phyloP scores from a whole-genome alignment of 1,140 invertebrate genomes.

The Brachionus paranguensis region DNA sequence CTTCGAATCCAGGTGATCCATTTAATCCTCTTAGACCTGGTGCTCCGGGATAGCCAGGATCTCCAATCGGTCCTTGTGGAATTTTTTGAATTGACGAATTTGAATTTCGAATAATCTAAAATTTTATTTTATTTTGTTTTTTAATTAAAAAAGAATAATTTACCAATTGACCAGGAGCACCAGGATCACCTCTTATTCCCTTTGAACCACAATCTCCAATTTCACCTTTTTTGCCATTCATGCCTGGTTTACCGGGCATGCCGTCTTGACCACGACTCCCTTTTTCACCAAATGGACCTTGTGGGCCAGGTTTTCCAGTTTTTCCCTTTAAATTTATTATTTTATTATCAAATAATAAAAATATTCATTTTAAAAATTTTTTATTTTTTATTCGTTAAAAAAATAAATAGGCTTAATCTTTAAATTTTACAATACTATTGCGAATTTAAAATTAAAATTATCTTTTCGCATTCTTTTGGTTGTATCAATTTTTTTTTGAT shows the following conservation, averaged over 20 bases:
- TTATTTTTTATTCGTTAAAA: too few species aligned
- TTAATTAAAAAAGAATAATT: neutral
- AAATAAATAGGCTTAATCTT: too few species aligned
- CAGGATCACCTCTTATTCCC: neutral
- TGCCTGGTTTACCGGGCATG: conserved; percentile 5
- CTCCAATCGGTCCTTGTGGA: neutral
- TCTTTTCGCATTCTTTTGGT: too few species aligned
- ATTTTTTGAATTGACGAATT: neutral
- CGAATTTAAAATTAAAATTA: too few species aligned
- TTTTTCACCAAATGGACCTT: conserved; percentile 32
- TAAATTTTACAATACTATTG: too few species aligned
- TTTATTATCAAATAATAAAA: neutral
- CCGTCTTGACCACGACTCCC: conserved; percentile 1
- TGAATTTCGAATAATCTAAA: neutral
- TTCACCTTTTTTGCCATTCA: conserved; percentile 5
- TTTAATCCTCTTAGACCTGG: neutral
- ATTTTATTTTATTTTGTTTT: neutral
- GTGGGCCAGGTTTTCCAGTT: conserved; percentile 11
- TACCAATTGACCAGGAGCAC: conserved; percentile 31
- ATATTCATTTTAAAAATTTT: too few species aligned
- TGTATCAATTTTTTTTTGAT: too few species aligned
- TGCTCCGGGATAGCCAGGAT: neutral
- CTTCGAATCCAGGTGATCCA: neutral
- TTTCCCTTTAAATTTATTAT: neutral
- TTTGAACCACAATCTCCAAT: conserved; percentile 13